Base-by-base conservation (phyloP, 1,140 invertebrate genomes). In the Pseudobourletiella spinata region DNA sequence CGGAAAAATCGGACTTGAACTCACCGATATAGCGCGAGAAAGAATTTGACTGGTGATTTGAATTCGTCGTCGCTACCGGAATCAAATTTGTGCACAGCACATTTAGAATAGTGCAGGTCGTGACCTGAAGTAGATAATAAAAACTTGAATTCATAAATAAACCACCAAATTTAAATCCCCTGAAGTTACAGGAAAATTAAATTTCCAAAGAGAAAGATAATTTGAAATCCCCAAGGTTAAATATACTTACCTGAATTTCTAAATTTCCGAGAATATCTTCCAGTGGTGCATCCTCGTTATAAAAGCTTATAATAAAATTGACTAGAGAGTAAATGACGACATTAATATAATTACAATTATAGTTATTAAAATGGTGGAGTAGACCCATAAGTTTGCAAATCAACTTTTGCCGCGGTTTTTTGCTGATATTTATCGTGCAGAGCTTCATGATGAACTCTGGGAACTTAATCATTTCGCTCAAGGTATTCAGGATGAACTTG, bases 21-120 rank as follows among this genome's bases (percentile, higher is more conserved):
- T 55, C 22, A 55, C 52, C 52, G 18, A 55, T 55, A 35, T 55
- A 55, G 18, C 52, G 39, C 15, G 52, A 6, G 39, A 55, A 55
- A 18, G 52, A 55, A 35, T 22, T 55, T 4, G 32, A 39, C 22
- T 55, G 52, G 39, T 48, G 46, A 22, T 25, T 25, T 6, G 24
- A 18, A 39, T 55, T 55, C n/a, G 52, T 55, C 3, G 28, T 35
- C 11, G 32, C 11, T 24, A 55, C 30, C 8, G 52, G 52, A 25
- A 55, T 35, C 2, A 55, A 25, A 55, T 22, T 15, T 11, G 28
- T 4, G 6, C 3, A 8, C 14, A 18, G 22, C 20, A 32, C 52
- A 11, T 55, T 55, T 20, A 55, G 29, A 20, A 55, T 22, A 3
- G 28, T 3, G 8, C 8, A 18, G 11, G 52, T 16, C 20, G 52